A percentile compares a stretch with the other conserved stretches of the same genome.
Conservation (phyloP, 2,888 invertebrate species). For the Acleris laterana region DNA sequence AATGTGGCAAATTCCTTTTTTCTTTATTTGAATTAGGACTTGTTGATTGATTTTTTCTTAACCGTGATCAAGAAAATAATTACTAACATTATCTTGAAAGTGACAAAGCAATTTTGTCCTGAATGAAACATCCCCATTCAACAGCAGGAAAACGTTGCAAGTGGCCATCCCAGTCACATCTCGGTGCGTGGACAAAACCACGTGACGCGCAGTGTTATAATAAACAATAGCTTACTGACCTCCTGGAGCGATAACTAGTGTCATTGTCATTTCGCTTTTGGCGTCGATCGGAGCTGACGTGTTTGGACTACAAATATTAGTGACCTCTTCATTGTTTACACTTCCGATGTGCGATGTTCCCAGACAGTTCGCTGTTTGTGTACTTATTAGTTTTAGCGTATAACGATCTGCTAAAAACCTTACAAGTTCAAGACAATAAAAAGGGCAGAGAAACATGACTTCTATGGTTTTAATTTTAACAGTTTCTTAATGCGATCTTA, state of each 20-base stretch:
- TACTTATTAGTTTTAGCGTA: not conserved
- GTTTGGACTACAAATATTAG: constrained; percentile 41
- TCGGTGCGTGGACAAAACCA: constrained; percentile 1
- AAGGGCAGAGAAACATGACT: too few relatives aligned
- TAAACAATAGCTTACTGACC: constrained; percentile 62
- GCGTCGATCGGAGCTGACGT: constrained; percentile 32
- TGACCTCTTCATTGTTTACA: constrained; percentile 57
- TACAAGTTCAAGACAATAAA: too few relatives aligned
- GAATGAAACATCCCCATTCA: too few relatives aligned
- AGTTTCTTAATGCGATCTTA: too few relatives aligned
- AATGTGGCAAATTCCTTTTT: not conserved
- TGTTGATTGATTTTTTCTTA: too few relatives aligned
- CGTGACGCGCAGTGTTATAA: constrained; percentile 35
- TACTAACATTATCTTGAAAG: too few relatives aligned
- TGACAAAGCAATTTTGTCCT: too few relatives aligned
- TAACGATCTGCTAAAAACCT: too few relatives aligned
- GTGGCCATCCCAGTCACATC: too few relatives aligned
- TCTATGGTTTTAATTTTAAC: too few relatives aligned
- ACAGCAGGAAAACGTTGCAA: too few relatives aligned
- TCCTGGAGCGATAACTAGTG: constrained; percentile 52
- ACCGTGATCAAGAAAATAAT: too few relatives aligned
- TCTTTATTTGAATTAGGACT: not conserved
- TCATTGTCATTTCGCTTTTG: constrained; percentile 53
- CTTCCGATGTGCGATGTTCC: constrained; percentile 52
- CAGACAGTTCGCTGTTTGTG: not conserved